phyloP scores from a whole-genome alignment of 2,888 invertebrate genomes.

The Agrochola macilenta region DNA sequence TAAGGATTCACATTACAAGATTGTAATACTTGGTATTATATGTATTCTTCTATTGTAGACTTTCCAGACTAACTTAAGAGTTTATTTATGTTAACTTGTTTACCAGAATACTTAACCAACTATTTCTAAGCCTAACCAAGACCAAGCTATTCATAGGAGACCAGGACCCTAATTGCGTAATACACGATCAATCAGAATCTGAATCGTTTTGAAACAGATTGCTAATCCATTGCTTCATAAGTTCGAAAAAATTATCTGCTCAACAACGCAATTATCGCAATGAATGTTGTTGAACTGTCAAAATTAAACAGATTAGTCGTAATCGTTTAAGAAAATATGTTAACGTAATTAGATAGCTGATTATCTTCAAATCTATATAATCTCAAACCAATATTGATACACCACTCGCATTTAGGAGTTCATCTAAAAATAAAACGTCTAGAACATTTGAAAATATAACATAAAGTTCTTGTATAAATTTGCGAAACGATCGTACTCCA shows the following conservation, averaged over 20 bases:
- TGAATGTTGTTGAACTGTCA: too few species aligned
- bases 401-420: conserved; percentile 8
- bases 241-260: too few species aligned
- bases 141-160: conserved; percentile 13
- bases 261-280: too few species aligned
- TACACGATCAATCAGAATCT: too few species aligned
- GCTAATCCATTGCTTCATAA: too few species aligned
- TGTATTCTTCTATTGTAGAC: not conserved
- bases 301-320: too few species aligned
- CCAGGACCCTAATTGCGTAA: not conserved
- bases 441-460: conserved; percentile 15
- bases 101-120: conserved; percentile 3
- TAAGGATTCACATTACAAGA: conserved; percentile 12
- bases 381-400: conserved; percentile 13
- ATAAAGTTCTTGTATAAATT: conserved; percentile 24
- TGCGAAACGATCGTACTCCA: conserved; percentile 28
- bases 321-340: too few species aligned
- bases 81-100: conserved; percentile 6
- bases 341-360: not conserved
- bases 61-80: not conserved
- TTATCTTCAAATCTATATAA: conserved; percentile 27
- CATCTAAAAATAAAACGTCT: conserved; percentile 19
- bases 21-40: conserved; percentile 1
- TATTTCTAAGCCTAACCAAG: conserved; percentile 25
- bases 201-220: too few species aligned